A percentile compares a stretch with the other conserved stretches of the same genome.
These are phyloP conservation scores for Mayetiola destructor DNA, from an alignment of 2,888 invertebrate genomes.

Conservation along the genomic window DNA sequence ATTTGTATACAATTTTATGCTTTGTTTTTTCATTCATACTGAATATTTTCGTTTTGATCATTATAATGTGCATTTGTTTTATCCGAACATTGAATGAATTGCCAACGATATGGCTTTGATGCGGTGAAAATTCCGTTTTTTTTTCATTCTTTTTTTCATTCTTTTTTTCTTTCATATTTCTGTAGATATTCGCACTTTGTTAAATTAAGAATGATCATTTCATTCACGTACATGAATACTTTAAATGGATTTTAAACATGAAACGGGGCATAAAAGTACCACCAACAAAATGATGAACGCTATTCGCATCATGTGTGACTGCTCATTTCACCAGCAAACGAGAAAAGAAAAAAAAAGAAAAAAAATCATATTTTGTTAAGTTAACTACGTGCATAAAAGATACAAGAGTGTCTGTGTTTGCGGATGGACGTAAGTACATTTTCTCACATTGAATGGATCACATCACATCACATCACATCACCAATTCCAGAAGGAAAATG, in stretches of 20 bases:
- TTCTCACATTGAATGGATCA: too few relatives aligned
- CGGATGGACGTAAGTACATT: too few relatives aligned
- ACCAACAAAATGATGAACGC: too few relatives aligned
- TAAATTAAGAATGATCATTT: not conserved
- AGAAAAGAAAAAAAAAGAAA: not conserved
- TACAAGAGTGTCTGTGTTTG: too few relatives aligned
- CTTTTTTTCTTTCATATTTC: too few relatives aligned
- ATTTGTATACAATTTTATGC: not conserved
- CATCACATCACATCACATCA: too few relatives aligned
- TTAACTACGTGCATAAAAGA: conserved; percentile 10
- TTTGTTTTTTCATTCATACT: not conserved
- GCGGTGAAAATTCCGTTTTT: too few relatives aligned
- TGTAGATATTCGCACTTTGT: not conserved
- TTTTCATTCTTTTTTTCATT: not conserved
- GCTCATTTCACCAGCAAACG: too few relatives aligned
- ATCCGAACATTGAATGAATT: too few relatives aligned
- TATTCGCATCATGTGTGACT: too few relatives aligned
- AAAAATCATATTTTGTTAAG: conserved; percentile 7
- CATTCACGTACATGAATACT: conserved; percentile 10
- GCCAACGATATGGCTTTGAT: not conserved
- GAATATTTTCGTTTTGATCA: not conserved
- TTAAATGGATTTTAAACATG: conserved; percentile 7
- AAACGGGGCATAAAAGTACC: too few relatives aligned
- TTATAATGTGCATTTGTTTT: conserved; percentile 9
- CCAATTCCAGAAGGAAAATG: too few relatives aligned